These are phyloP conservation scores for Montipora cactus DNA, from an alignment of 64 coral and sea anemone genomes.

Conservation along the genomic window DNA sequence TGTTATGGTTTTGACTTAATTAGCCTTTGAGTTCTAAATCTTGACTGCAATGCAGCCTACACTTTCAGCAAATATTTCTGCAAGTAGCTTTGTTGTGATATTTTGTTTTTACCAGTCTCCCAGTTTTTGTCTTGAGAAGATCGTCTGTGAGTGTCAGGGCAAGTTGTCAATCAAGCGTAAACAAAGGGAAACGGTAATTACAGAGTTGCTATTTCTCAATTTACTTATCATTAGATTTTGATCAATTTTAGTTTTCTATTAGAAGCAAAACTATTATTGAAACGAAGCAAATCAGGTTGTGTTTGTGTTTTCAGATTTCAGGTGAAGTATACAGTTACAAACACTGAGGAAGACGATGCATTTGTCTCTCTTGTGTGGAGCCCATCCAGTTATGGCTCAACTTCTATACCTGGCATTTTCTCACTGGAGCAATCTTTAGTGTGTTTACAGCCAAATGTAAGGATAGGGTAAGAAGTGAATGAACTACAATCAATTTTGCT, in stretches of 20 bases:
- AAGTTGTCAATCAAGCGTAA: slow-evolving; percentile 68
- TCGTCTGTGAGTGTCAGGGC: slow-evolving; percentile 88
- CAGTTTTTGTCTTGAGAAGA: slow-evolving; percentile 80
- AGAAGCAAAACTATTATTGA: background rate
- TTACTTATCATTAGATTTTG: background rate
- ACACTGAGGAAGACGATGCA: slow-evolving; percentile 79
- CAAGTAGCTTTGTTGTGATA: background rate
- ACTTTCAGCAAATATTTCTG: background rate
- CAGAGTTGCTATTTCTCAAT: background rate
- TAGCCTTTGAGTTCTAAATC: no score
- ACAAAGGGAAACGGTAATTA: slow-evolving; percentile 81
- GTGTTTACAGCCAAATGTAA: slow-evolving; percentile 81
- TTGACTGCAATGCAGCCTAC: background rate
- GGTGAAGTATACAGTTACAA: slow-evolving; percentile 92
- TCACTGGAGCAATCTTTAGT: slow-evolving; percentile 51
- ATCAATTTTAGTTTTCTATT: no score
- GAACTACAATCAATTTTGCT: background rate
- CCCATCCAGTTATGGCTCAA: slow-evolving; percentile 41
- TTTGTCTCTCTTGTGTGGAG: slow-evolving; percentile 78
- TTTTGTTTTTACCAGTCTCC: slow-evolving; percentile 74
- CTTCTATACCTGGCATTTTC: slow-evolving; percentile 34
- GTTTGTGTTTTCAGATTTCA: slow-evolving; percentile 63
- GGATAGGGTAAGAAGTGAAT: slow-evolving; percentile 73
- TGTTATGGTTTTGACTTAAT: no score
- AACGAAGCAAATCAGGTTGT: background rate